Percentiles rank a stretch among this genome's conserved stretches.
Conservation (phyloP, 2,888 invertebrate species). For the Carabus problematicus region DNA sequence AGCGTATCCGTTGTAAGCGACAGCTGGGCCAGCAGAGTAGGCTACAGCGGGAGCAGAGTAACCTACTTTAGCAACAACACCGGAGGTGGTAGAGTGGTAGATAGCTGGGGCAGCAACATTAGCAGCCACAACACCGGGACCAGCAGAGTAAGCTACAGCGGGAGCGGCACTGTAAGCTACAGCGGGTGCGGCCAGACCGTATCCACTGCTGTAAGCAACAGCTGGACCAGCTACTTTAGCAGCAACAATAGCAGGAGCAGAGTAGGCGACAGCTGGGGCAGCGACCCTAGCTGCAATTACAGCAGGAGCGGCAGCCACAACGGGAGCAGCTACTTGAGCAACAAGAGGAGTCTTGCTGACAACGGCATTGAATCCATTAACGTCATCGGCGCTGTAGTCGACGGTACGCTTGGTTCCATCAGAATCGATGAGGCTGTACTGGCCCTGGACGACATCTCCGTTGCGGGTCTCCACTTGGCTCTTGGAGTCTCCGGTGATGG, state of each 20-base stretch:
- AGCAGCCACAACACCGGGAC: conserved; percentile 47
- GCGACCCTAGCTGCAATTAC: conserved; percentile 50
- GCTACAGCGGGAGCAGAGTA: conserved; percentile 45
- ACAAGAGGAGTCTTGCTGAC: conserved; percentile 63
- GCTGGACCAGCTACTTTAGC: conserved; percentile 53
- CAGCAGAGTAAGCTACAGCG: conserved; percentile 29
- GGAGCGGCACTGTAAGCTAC: conserved; percentile 46
- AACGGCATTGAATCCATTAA: conserved; percentile 65
- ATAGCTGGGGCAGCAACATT: conserved; percentile 37
- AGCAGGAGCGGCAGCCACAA: conserved; percentile 50
- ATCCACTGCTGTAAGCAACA: conserved; percentile 55
- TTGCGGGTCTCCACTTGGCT: conserved; percentile 69
- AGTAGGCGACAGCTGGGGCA: too few species aligned
- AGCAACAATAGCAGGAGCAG: too few species aligned
- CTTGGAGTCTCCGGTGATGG: conserved; percentile 65
- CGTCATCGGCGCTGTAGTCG: conserved; percentile 66
- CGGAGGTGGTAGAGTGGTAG: conserved; percentile 51
- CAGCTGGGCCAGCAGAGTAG: conserved; percentile 40
- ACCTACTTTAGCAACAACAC: conserved; percentile 44
- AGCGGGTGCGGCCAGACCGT: conserved; percentile 57
- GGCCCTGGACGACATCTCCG: conserved; percentile 69
- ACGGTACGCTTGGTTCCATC: conserved; percentile 71
- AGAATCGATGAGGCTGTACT: conserved; percentile 65
- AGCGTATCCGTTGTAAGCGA: conserved; percentile 43
- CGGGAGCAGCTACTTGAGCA: too few species aligned